These are phyloP conservation scores for Himalopsyche japonica DNA, from an alignment of 2,888 invertebrate species.

Conservation along the genomic window DNA sequence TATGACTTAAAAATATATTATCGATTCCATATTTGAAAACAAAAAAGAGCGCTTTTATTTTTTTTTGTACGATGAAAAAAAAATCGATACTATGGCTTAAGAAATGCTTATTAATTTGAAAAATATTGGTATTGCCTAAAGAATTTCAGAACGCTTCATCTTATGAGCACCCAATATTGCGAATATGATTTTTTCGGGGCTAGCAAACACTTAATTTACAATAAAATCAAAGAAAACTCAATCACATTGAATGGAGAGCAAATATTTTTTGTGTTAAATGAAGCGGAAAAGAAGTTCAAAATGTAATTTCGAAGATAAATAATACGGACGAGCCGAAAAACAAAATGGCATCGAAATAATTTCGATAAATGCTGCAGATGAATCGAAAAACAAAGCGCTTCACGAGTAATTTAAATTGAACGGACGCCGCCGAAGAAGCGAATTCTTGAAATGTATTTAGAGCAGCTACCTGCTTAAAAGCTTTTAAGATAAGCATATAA, in stretches of 20 bases:
- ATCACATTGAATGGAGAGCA: constrained; percentile 27
- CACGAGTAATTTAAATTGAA: background rate
- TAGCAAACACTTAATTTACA: constrained; percentile 8
- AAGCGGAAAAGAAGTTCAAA: constrained; percentile 32
- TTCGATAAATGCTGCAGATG: background rate
- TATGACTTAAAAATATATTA: too few relatives aligned
- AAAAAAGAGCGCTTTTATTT: too few relatives aligned
- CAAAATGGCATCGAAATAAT: background rate
- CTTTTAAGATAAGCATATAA: background rate
- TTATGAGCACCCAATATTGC: background rate
- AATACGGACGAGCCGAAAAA: background rate
- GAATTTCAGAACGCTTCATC: background rate
- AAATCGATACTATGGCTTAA: background rate
- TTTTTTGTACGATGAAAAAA: background rate
- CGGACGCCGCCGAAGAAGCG: background rate
- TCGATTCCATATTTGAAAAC: too few relatives aligned
- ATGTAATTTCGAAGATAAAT: constrained; percentile 36
- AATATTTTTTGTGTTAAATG: constrained; percentile 38
- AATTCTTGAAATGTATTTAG: background rate
- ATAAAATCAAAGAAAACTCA: constrained; percentile 25
- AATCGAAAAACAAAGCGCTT: background rate
- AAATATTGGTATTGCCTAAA: background rate
- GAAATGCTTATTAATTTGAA: background rate
- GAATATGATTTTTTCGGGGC: background rate
- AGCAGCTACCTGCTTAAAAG: background rate